phyloP scores from a whole-genome alignment of 1,140 invertebrate genomes.

The Meloidogyne floridensis region DNA sequence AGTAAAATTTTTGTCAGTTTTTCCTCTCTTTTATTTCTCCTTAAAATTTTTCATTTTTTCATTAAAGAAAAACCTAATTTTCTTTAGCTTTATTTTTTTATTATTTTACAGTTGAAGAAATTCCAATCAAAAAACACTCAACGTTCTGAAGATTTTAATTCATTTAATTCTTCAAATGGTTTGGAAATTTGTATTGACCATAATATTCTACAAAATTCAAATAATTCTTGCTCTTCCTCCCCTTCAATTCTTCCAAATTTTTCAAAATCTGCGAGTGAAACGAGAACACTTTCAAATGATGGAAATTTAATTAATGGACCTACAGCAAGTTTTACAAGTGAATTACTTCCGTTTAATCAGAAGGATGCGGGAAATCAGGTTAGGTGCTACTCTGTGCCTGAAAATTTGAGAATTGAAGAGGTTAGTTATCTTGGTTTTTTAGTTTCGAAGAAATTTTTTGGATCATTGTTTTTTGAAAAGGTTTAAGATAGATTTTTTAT shows the following conservation, averaged over 20 bases:
- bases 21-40: no score
- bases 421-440: not conserved
- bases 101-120: constrained; percentile 19
- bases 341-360: not conserved
- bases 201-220: not conserved
- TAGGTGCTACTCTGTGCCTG: constrained; percentile 14
- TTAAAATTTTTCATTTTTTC: no score
- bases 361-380: not conserved
- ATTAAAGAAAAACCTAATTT: no score
- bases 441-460: not conserved
- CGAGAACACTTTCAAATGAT: not conserved
- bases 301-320: not conserved
- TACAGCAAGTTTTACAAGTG: not conserved
- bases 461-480: no score
- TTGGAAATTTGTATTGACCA: not conserved
- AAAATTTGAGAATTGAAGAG: constrained; percentile 19
- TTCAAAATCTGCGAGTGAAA: constrained; percentile 2
- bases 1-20: no score
- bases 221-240: not conserved
- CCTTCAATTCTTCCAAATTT: not conserved
- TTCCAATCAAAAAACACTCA: constrained; percentile 29
- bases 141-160: not conserved
- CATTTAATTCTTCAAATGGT: constrained; percentile 3
- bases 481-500: no score
- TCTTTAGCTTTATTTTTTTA: not conserved